Base-by-base conservation (phyloP, 1,140 invertebrate species). In the Lethrus apterus region DNA sequence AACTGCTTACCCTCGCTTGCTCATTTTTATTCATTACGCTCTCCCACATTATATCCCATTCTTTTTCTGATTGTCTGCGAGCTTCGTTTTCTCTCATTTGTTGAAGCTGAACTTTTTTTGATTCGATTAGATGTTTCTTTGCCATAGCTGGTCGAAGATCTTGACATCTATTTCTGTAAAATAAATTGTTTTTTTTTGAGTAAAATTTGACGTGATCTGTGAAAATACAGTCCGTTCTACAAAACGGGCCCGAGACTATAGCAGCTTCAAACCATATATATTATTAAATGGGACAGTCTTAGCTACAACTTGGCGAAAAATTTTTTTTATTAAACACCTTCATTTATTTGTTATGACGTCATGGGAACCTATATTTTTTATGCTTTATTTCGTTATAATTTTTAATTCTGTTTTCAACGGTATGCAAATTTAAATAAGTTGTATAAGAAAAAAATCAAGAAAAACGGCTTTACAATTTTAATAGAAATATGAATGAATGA, bases 41-140 rank as follows among this genome's bases (percentile, higher is more conserved):
- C 30, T 63, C 32, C 60, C 60, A 67, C 59, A 67, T 59, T 17
- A 29, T 44, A 30, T 65, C 58, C 13, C 58, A 30, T 49, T 65
- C 63, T 34, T 46, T 51, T 43, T 67, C 60, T 2, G 50, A 23
- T 53, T 67, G 48, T 21, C 56, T 56, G 34, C 50, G 52, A n/a
- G 53, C 53, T 51, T 64, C 53, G 34, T 67, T 64, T 34, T 67
- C 65, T 33, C 56, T 53, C 26, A 67, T 67, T 54, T 67, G 65
- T 38, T 63, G 58, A 31, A 64, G 48, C 40, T 67, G 60, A 4
- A 34, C 20, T n/a, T 57, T 44, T 52, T 67, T 65, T 3, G 57
- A 55, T 48, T 67, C 62, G 9, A 56, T 42, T 4, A 62, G 31
- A 33, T 56, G 41, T 42, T 58, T 54, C 24, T 62, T 58, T 0